A percentile compares a stretch with the other conserved stretches of the same genome.
These are phyloP conservation scores for Keiferia lycopersicella DNA, from an alignment of 2,888 invertebrate genomes.

Conservation along the genomic window DNA sequence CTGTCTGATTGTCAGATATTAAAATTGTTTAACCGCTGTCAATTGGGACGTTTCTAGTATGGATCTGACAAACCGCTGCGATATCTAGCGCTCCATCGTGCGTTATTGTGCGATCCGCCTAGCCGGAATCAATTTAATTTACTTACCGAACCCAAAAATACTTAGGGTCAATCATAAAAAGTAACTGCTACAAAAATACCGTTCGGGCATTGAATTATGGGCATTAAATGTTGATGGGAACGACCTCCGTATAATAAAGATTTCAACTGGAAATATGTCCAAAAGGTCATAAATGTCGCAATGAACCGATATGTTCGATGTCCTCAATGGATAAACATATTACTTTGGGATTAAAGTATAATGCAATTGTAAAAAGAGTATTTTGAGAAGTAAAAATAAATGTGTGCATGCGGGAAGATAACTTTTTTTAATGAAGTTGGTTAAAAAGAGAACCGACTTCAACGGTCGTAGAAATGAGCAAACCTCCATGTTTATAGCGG, in stretches of 20 bases:
- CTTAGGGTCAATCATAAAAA: conserved; percentile 42
- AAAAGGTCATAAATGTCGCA: conserved; percentile 10
- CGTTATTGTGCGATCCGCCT: no score
- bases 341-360: not conserved
- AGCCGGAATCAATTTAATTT: no score
- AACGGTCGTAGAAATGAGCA: no score
- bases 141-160: not conserved
- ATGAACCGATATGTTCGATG: not conserved
- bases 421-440: no score
- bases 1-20: no score
- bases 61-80: no score
- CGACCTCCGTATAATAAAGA: conserved; percentile 15
- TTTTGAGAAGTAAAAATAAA: not conserved
- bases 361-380: not conserved
- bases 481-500: no score
- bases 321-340: not conserved
- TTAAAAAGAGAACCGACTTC: no score
- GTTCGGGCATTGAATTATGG: conserved; percentile 38
- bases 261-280: conserved; percentile 21
- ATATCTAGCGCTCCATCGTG: no score
- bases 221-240: conserved; percentile 33
- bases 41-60: no score
- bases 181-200: conserved; percentile 40
- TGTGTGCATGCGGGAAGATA: not conserved
- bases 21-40: no score